A percentile compares a stretch with the other conserved stretches of the same genome.
These are phyloP conservation scores for Flabesymbios commensalis DNA, from an alignment of 2,888 invertebrate genomes.

Conservation along the genomic window DNA sequence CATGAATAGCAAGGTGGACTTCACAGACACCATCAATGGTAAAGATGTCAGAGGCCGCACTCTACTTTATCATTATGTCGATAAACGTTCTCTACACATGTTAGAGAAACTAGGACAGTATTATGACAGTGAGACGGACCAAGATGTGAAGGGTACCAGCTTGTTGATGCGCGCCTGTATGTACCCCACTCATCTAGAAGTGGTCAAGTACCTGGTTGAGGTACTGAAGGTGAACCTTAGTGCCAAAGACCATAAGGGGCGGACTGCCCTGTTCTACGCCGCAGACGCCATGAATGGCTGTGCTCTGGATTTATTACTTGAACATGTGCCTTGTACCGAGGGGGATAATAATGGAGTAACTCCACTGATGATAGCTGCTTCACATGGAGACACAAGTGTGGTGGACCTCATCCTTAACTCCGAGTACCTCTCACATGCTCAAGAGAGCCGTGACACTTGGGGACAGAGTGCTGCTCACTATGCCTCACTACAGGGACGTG, in stretches of 20 bases:
- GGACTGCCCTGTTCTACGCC: slow-evolving; percentile 35
- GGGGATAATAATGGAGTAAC: slow-evolving; percentile 25
- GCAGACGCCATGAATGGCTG: slow-evolving; percentile 27
- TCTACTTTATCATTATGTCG: slow-evolving; percentile 30
- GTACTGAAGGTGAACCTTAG: slow-evolving; percentile 29
- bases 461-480: slow-evolving; percentile 33
- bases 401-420: slow-evolving; percentile 28
- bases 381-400: slow-evolving; percentile 21
- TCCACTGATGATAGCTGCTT: slow-evolving; percentile 30
- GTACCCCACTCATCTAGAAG: slow-evolving; percentile 10
- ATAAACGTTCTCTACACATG: slow-evolving; percentile 23
- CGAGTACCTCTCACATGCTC: slow-evolving; percentile 18
- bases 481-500: slow-evolving; percentile 28
- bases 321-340: slow-evolving; percentile 9
- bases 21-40: slow-evolving; percentile 14
- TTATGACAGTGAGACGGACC: slow-evolving; percentile 5
- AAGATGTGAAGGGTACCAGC: slow-evolving; percentile 24
- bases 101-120: slow-evolving; percentile 4
- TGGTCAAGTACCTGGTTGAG: slow-evolving; percentile 29
- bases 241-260: slow-evolving; percentile 7
- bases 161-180: slow-evolving; percentile 33
- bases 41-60: slow-evolving; percentile 30
- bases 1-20: slow-evolving; percentile 7
- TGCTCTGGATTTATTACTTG: slow-evolving; percentile 25
- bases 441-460: slow-evolving; percentile 18